Conservation (phyloP, 2,888 invertebrate species). For the Drosophila silvestris region DNA sequence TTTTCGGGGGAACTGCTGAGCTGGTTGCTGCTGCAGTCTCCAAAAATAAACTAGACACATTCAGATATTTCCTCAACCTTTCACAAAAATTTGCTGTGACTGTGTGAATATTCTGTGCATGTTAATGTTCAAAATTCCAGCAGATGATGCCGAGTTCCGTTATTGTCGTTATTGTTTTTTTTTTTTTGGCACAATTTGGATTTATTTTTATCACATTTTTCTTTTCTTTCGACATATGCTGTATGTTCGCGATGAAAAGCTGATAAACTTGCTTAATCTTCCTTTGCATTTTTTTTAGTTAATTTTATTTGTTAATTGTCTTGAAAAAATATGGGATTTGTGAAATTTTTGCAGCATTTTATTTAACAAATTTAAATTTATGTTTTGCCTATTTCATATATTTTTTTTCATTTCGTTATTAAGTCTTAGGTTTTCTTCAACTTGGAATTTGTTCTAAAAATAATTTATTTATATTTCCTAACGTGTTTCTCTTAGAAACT, state of each 20-base stretch:
- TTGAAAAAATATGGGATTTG: not conserved
- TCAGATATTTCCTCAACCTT: slow-evolving; percentile 4
- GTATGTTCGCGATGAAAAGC: slow-evolving; percentile 21
- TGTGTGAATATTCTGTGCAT: slow-evolving; percentile 4
- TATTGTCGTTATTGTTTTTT: slow-evolving; percentile 6
- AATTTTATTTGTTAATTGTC: not conserved
- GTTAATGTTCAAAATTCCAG: slow-evolving; percentile 45
- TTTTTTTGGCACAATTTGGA: slow-evolving; percentile 65
- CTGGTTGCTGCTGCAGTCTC: slow-evolving; percentile 18
- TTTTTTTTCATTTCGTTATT: not conserved
- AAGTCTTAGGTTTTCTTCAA: not conserved
- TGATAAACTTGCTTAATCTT: slow-evolving; percentile 40
- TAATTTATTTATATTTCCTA: slow-evolving; percentile 31
- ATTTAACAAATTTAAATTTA: not conserved
- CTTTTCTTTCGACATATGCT: not conserved
- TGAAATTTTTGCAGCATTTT: not conserved
- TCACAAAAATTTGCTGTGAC: slow-evolving; percentile 9
- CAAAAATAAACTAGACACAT: slow-evolving; percentile 43
- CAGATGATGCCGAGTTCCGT: slow-evolving; percentile 21
- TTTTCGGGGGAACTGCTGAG: slow-evolving; percentile 2
- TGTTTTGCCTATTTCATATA: not conserved
- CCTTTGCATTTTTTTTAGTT: not conserved
- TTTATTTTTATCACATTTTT: slow-evolving; percentile 63
- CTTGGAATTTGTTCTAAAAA: not conserved
- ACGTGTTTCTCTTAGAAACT: slow-evolving; percentile 31